Percentiles rank a stretch among this genome's conserved stretches.
Evolutionary conservation across 2,113 vertebrate genomes (phyloP).

Genomic region (Pyrgilauda ruficollis): DNA sequence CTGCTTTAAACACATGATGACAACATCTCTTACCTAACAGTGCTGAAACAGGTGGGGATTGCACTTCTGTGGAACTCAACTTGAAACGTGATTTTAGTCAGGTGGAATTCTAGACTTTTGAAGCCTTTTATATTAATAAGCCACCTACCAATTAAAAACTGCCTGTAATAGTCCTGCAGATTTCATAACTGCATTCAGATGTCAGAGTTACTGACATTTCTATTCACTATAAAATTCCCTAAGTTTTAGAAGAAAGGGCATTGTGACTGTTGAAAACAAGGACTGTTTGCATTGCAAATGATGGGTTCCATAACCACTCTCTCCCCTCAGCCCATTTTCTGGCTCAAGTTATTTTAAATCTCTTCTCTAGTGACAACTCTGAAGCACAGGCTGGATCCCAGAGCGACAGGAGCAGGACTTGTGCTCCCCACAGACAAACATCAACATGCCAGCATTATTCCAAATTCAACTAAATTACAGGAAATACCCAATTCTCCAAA

Average conservation of each 20-base stretch:
- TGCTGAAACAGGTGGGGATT: background rate
- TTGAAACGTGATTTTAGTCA: background rate
- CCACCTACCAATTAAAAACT: background rate
- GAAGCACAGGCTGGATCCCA: background rate
- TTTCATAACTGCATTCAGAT: background rate
- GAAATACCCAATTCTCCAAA: background rate
- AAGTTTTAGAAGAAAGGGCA: background rate
- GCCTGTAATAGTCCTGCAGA: background rate
- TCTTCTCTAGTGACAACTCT: accelerated
- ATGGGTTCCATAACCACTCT: background rate
- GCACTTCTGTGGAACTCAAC: background rate
- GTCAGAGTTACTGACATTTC: background rate
- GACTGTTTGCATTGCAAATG: background rate
- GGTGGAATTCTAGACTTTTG: background rate
- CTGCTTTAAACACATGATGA: background rate
- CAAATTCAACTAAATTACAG: background rate
- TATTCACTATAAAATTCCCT: background rate
- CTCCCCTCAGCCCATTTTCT: background rate
- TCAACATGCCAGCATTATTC: accelerated
- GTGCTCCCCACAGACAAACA: background rate
- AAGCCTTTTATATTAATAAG: background rate
- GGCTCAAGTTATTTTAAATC: background rate
- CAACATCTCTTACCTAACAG: background rate
- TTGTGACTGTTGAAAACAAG: background rate
- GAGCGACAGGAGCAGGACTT: background rate